Evolutionary conservation across 2,888 invertebrate species (phyloP).

Genomic region (Ophion slaviceki): DNA sequence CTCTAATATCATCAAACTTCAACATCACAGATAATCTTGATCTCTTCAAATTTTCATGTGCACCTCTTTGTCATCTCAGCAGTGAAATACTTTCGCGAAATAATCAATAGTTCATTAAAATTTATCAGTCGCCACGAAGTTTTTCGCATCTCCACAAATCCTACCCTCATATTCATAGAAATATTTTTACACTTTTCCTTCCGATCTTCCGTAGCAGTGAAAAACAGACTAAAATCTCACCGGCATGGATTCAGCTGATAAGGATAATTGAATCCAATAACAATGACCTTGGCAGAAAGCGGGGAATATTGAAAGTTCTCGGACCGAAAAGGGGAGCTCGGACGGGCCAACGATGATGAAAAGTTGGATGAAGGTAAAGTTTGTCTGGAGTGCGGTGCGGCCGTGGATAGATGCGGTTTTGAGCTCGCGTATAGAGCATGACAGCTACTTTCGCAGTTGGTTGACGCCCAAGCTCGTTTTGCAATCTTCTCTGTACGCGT

Average conservation of each 20-base stretch:
- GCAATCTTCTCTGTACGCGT: slow-evolving; percentile 12
- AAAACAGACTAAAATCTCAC: background rate
- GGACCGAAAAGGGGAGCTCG: background rate
- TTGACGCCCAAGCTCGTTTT: slow-evolving; percentile 40
- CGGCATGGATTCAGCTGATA: background rate
- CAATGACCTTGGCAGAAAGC: background rate
- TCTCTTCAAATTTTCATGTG: background rate
- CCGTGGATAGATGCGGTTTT: slow-evolving; percentile 5
- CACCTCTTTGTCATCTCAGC: background rate
- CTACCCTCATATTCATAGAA: too few relatives aligned
- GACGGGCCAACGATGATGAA: background rate
- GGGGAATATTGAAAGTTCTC: background rate
- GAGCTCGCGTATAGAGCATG: slow-evolving; percentile 13
- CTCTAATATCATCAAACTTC: background rate
- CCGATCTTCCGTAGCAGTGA: background rate
- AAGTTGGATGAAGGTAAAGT: slow-evolving; percentile 9
- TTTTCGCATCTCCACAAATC: too few relatives aligned
- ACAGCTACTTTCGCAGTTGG: slow-evolving; percentile 57
- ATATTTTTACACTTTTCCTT: too few relatives aligned
- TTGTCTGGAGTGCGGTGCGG: background rate
- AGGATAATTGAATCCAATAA: background rate
- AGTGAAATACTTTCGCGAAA: background rate
- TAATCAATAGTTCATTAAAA: background rate
- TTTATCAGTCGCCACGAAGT: too few relatives aligned
- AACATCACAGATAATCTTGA: background rate